Base-by-base conservation (phyloP, 2,888 invertebrate genomes). In the Thera britannica region DNA sequence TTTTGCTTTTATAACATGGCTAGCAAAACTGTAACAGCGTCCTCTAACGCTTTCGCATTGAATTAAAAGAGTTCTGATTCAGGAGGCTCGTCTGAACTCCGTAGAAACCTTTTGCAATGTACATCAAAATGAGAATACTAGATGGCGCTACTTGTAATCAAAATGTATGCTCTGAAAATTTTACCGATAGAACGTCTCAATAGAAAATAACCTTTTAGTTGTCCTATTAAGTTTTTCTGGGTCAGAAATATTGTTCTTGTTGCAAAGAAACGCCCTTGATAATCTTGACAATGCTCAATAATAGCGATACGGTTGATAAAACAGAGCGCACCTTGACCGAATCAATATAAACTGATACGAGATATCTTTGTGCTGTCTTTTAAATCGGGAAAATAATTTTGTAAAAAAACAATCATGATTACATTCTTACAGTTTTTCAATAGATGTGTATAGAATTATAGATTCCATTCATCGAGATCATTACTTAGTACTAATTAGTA, bases 321-420 rank as follows among this genome's bases (percentile, higher is more conserved):
- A 54, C 34, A 12, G 38, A 67, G 44, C 41, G 23, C 8, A 60
- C 68, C 67, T 71, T 71, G 71, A 71, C 67, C 67, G 52, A 2
- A 64, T 65, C 61, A 49, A 38, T 62, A 60, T 34, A 1, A n/a
- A 67, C 62, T 67, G 11, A 46, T 62, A 55, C 48, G 38, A 34
- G 4, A 56, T 58, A 44, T 49, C 58, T 68, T 8, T 23, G 11
- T 56, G 48, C 35, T n/a, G 46, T 38, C 46, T 46, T 46, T 8
- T 54, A 35, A 46, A 38, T 11, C 34, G 4, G 34, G 23, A 35
- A 41, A 23, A 23, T 1, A 23, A 11, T 51, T 35, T n/a, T 46
- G 8, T 46, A 9, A 9, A 41, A 23, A 23, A 23, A 23, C 23
- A 23, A 23, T 23, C 23, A 23, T 23, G 23, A 23, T 23, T 23